A percentile compares a stretch with the other conserved stretches of the same genome.
Conservation (phyloP, 2,797 vertebrate genomes). For the Diceros bicornis region DNA sequence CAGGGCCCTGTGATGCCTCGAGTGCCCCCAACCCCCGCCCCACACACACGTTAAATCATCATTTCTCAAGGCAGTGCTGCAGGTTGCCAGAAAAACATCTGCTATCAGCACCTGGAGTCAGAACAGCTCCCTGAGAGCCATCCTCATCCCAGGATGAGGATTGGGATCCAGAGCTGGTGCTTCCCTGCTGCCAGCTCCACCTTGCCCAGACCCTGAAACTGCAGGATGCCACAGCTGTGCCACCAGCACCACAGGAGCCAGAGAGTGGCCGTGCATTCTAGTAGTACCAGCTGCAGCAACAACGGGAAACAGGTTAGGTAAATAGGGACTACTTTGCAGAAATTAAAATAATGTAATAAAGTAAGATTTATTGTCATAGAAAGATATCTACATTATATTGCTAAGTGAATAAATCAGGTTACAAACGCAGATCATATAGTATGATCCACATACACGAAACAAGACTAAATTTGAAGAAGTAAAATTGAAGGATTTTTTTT, state of each 20-base stretch:
- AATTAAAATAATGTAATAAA: too few relatives aligned
- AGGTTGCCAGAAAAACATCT: neutral
- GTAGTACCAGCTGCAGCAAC: rapidly evolving
- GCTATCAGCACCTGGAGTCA: neutral
- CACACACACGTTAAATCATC: rapidly evolving
- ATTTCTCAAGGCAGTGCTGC: rapidly evolving
- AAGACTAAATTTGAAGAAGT: neutral
- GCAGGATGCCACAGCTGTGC: rapidly evolving
- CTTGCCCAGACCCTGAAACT: neutral
- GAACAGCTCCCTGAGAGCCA: neutral
- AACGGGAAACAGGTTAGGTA: too few relatives aligned
- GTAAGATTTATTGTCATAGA: neutral
- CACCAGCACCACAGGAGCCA: rapidly evolving
- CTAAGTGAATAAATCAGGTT: neutral
- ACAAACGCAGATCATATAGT: neutral
- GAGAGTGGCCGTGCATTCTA: rapidly evolving
- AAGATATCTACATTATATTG: neutral
- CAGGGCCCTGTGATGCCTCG: neutral
- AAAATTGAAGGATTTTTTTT: too few relatives aligned
- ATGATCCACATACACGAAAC: neutral
- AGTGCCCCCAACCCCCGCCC: rapidly evolving
- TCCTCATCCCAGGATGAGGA: neutral
- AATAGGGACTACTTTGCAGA: rapidly evolving
- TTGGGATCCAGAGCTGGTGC: rapidly evolving
- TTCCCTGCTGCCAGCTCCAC: too few relatives aligned